These are phyloP conservation scores for Arvicanthis niloticus DNA, from an alignment of 2,113 vertebrate genomes.

Conservation along the genomic window DNA sequence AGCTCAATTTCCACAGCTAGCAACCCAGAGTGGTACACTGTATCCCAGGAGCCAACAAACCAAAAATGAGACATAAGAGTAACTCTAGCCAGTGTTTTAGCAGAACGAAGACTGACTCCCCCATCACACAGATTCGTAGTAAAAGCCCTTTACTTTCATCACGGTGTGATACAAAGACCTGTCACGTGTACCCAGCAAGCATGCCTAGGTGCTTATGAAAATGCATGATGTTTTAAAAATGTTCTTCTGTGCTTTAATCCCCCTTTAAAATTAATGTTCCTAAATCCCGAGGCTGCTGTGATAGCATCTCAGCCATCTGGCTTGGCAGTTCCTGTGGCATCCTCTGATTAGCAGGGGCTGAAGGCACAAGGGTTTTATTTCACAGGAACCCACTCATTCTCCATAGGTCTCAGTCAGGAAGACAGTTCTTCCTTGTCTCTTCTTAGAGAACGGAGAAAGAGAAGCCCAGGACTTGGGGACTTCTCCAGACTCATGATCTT, in stretches of 20 bases:
- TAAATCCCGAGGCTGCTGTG: slow-evolving; percentile 54
- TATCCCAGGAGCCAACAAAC: not conserved
- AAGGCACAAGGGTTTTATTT: slow-evolving; percentile 47
- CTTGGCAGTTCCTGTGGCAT: slow-evolving; percentile 63
- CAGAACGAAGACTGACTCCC: not conserved
- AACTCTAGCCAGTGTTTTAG: not conserved
- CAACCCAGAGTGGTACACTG: not conserved
- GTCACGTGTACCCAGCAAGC: slow-evolving; percentile 41
- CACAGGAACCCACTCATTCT: not conserved
- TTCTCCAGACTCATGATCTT: slow-evolving; percentile 16
- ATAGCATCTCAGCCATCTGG: slow-evolving; percentile 83
- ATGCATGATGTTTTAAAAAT: slow-evolving; percentile 76
- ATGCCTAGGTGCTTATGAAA: slow-evolving; percentile 75
- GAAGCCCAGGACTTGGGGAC: not conserved
- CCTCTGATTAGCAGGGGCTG: slow-evolving; percentile 59
- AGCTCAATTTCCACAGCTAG: not conserved
- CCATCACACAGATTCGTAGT: not conserved
- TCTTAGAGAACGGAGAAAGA: not conserved
- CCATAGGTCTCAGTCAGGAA: not conserved
- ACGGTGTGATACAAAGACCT: slow-evolving; percentile 51
- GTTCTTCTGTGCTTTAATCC: slow-evolving; percentile 79
- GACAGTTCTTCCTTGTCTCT: not conserved
- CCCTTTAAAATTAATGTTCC: slow-evolving; percentile 80
- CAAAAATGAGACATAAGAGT: not conserved
- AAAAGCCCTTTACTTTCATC: slow-evolving; percentile 17